These are phyloP conservation scores for Xyliphius kryptos DNA, from an alignment of 2,113 vertebrate genomes.

Conservation along the genomic window DNA sequence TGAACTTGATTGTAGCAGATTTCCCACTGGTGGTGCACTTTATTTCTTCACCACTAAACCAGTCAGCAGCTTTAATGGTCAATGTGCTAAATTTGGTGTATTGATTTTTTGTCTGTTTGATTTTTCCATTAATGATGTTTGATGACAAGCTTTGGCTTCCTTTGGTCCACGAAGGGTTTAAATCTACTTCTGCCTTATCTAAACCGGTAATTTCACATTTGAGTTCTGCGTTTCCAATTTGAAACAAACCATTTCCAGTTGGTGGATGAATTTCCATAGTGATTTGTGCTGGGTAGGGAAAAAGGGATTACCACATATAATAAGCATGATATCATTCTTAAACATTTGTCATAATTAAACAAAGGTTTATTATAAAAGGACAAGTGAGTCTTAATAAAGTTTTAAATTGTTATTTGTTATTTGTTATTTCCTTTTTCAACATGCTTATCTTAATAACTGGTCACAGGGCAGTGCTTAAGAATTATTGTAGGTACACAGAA, in stretches of 20 bases:
- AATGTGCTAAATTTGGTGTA: neutral
- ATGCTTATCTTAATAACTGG: no score
- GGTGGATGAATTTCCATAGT: conserved; percentile 14
- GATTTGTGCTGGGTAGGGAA: neutral
- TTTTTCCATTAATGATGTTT: neutral
- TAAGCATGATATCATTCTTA: neutral
- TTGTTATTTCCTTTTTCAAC: no score
- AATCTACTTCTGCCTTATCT: neutral
- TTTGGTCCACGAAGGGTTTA: neutral
- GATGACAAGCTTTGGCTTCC: neutral
- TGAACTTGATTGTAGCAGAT: neutral
- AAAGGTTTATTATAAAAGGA: no score
- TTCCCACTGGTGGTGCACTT: neutral
- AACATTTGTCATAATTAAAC: no score
- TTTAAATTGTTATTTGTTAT: no score
- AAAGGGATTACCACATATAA: neutral
- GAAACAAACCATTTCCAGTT: neutral
- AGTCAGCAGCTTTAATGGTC: neutral
- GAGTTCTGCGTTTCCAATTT: neutral
- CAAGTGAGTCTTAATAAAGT: no score
- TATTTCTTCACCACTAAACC: conserved; percentile 1
- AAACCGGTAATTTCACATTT: conserved; percentile 13
- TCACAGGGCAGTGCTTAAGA: no score
- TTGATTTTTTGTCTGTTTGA: neutral
- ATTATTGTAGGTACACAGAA: no score